Evolutionary conservation across 2,888 invertebrate species (phyloP), one percentile per base, ranked within the genome.

Genomic region (Blastobasis adustella): DNA sequence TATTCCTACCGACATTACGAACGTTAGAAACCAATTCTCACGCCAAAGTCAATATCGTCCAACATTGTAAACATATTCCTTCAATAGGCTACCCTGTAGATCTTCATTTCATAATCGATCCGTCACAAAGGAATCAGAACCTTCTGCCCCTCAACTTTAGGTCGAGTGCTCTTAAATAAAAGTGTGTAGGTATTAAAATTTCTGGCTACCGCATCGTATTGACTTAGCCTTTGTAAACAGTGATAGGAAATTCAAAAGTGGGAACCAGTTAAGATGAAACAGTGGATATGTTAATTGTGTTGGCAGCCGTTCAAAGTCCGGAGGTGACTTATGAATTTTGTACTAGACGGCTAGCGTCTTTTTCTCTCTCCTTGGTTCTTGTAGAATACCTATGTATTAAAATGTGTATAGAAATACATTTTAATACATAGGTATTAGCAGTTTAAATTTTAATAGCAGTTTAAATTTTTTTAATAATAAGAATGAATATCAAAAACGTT

Each of bases 241-340:
- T 85, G 84, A 86, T 85, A 87, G 80, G 78, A 79, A 84, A 84
- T 85, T 84, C 80, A 82, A 85, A 87, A 86, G 80, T 82, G 80
- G 83, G 73, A 82, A 82, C 81, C 76, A 82, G 82, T 83, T 79
- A 78, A 78, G 82, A 79, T 77, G 83, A 83, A 85, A 85, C 83
- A 85, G 79, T 83, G 80, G 76, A 84, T 81, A 84, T 82, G 82
- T 79, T 86, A 84, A 86, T 85, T 82, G 73, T 69, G 75, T 79
- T 72, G 66, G 69, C 66, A 60, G 58, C 23, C n/a, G 5, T 41
- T 10, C 23, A 66, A 67, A 56, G 60, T 63, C 63, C 65, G 59
- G 57, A 58, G 58, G 53, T 54, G 61, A 61, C 23, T 23, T 23
- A 23, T 23, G 23, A 23, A 23, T 23, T 23, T 23, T 23, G 23